These are phyloP conservation scores for Idaea aversata DNA, from an alignment of 2,888 invertebrate genomes.

Conservation along the genomic window DNA sequence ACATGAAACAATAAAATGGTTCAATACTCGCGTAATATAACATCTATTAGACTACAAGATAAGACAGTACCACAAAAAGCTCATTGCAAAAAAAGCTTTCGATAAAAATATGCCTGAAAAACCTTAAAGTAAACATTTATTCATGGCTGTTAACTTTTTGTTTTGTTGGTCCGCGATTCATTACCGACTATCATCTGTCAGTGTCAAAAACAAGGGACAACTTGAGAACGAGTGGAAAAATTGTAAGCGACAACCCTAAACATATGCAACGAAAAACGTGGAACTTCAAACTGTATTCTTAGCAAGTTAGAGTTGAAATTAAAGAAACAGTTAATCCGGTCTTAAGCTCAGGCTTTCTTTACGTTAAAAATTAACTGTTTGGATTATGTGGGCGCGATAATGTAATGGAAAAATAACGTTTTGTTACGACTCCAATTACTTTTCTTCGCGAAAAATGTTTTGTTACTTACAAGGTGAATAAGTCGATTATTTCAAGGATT, in stretches of 20 bases:
- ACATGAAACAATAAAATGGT: too few relatives aligned
- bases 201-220: constrained; percentile 36
- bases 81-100: not conserved
- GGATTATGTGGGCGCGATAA: constrained; percentile 15
- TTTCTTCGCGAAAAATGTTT: not conserved
- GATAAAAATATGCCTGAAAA: constrained; percentile 48
- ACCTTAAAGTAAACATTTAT: constrained; percentile 45
- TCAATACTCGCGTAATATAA: not conserved
- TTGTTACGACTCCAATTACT: constrained; percentile 1
- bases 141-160: constrained; percentile 48
- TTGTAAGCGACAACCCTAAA: constrained; percentile 9
- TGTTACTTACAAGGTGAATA: not conserved
- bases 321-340: not conserved
- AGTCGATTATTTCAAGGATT: not conserved
- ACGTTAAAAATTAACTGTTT: constrained; percentile 15
- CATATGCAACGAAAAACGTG: constrained; percentile 6
- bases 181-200: constrained; percentile 44
- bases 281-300: constrained; percentile 6
- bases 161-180: constrained; percentile 34
- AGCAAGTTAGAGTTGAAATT: constrained; percentile 7
- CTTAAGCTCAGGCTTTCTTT: not conserved
- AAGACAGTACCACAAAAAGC: not conserved
- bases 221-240: constrained; percentile 27
- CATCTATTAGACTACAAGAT: not conserved
- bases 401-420: constrained; percentile 1